Base-by-base conservation (phyloP, 2,888 invertebrate species). In the Rhingia rostrata region DNA sequence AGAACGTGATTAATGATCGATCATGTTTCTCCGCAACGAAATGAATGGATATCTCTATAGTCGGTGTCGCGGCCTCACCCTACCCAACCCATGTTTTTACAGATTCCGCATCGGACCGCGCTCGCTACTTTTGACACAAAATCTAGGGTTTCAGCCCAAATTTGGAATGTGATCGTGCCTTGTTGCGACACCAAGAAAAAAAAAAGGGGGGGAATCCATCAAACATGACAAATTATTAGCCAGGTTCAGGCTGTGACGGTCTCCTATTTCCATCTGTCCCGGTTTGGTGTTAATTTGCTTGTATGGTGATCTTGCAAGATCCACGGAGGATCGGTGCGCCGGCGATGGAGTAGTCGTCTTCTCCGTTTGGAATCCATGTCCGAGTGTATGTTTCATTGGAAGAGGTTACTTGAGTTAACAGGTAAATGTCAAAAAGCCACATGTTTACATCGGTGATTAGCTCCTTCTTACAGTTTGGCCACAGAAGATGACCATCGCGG, bases 371-470 rank as follows among this genome's bases (percentile, higher is more conserved):
- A 47, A 47, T 47, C 49, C 41, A 60, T 73, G 80, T 80, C 63
- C 61, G 33, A 39, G 58, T 14, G 56, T 58, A 43, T 72, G 66
- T 63, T 69, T 51, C 66, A 73, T 61, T 61, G 54, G 61, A 61
- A 77, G 67, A 73, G 49, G 74, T 80, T 64, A 58, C 49, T 63
- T 66, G 22, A 70, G 64, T 80, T 84, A 79, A 64, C 74, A 80
- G 61, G 74, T 54, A 75, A 84, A 80, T 84, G 84, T 80, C 80
- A 84, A 74, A 84, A 84, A 74, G 84, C 74, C 80, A 84, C 70
- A 84, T 84, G 84, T 84, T 84, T 80, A 84, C 84, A 84, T 32
- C 54, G 43, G 45, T 61, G 74, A 84, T 84, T 84, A 84, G 79
- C 69, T 80, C 39, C 70, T 56, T 61, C 32, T 6, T 30, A 39